phyloP scores from a whole-genome alignment of 2,888 invertebrate genomes.

The Amphipoea lucens region DNA sequence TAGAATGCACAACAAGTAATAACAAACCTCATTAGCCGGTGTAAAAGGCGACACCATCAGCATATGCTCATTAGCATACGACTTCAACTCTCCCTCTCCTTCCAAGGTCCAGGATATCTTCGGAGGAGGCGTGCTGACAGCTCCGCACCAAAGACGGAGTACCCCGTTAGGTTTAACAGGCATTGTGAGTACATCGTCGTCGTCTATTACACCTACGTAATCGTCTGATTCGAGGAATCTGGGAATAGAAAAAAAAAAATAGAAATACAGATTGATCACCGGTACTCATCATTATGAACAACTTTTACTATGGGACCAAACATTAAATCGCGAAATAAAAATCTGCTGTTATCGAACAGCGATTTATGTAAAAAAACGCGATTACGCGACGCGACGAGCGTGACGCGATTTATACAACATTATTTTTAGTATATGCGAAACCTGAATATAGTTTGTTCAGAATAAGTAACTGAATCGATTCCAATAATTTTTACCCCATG shows the following conservation, averaged over 20 bases:
- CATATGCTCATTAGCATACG: conserved; percentile 78
- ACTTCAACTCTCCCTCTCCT: conserved; percentile 84
- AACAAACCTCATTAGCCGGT: conserved; percentile 81
- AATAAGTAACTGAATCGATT: too few species aligned
- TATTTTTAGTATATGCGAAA: too few species aligned
- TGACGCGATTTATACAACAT: too few species aligned
- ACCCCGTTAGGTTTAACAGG: conserved; percentile 76
- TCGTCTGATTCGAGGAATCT: conserved; percentile 86
- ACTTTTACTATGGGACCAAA: too few species aligned
- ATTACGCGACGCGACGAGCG: too few species aligned
- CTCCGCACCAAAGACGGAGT: conserved; percentile 92
- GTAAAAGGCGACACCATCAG: conserved; percentile 83
- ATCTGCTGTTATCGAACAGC: too few species aligned
- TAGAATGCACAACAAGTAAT: background rate
- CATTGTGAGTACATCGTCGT: conserved; percentile 80
- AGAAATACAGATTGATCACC: too few species aligned
- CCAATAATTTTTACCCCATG: too few species aligned
- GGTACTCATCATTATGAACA: too few species aligned
- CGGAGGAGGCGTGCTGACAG: conserved; percentile 91
- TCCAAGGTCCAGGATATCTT: conserved; percentile 90
- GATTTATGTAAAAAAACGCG: too few species aligned
- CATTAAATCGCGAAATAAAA: too few species aligned
- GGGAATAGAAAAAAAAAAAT: background rate
- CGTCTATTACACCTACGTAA: conserved; percentile 81
- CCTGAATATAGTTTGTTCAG: too few species aligned